A percentile compares a stretch with the other conserved stretches of the same genome.
Conservation (phyloP, 2,797 vertebrate genomes). For the Tragopan temminckii region DNA sequence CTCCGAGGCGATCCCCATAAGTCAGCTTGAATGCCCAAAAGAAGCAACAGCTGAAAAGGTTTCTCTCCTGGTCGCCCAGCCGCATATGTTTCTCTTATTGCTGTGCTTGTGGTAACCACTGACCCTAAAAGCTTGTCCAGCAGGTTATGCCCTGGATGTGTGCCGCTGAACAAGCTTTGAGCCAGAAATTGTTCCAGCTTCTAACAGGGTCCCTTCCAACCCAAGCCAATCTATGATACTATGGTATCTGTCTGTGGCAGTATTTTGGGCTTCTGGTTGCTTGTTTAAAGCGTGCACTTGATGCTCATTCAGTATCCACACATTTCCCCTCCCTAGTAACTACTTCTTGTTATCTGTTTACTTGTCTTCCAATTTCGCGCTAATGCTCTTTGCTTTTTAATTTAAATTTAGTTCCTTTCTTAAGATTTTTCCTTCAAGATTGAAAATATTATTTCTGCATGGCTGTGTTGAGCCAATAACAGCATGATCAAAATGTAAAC, state of each 20-base stretch:
- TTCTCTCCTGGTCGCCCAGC: no score
- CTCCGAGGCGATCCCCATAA: no score
- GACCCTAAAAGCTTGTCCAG: no score
- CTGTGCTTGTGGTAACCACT: no score
- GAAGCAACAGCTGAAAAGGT: no score
- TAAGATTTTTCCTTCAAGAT: background rate
- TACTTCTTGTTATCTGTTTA: background rate
- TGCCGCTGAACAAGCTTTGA: no score
- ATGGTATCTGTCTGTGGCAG: background rate
- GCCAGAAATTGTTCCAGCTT: no score
- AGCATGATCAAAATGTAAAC: background rate
- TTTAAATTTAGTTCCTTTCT: background rate
- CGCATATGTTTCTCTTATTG: no score
- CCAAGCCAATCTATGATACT: no score
- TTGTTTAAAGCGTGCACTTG: background rate
- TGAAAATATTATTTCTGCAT: background rate
- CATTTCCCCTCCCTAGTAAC: background rate
- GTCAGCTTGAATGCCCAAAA: no score
- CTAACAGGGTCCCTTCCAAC: no score
- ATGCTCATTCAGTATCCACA: background rate
- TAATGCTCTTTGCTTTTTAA: background rate
- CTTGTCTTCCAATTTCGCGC: fast-evolving
- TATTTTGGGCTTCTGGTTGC: background rate
- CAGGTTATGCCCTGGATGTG: no score
- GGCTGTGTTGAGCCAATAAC: background rate